These are phyloP conservation scores for Mobula hypostoma DNA, from an alignment of 2,113 vertebrate genomes.

Conservation along the genomic window DNA sequence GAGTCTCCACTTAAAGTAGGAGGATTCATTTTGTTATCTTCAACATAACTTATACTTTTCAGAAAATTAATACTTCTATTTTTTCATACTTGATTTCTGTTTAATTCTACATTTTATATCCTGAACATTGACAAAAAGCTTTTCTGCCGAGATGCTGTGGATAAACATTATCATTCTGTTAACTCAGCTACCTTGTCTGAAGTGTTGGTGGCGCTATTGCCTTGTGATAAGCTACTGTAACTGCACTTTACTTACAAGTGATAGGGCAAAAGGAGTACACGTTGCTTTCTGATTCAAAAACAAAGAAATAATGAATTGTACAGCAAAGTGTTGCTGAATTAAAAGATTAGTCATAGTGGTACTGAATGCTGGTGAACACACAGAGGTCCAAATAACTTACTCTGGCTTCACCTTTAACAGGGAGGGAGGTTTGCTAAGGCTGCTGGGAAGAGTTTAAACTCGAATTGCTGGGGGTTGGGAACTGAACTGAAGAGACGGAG, in stretches of 20 bases:
- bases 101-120: neutral
- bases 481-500: no score
- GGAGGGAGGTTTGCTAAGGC: no score
- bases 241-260: neutral
- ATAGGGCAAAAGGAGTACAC: no score
- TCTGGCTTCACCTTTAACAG: no score
- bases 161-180: neutral
- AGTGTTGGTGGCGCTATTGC: slow-evolving; percentile 7
- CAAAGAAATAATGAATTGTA: neutral
- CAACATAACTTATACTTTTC: neutral
- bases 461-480: no score
- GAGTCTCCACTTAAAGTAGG: neutral
- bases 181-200: neutral
- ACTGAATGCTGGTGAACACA: no score
- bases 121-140: neutral
- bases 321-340: no score
- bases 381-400: no score
- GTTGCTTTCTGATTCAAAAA: neutral
- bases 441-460: no score
- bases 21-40: neutral
- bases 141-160: neutral
- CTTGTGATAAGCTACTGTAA: neutral
- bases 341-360: no score
- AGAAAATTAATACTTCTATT: neutral
- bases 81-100: neutral